A percentile compares a stretch with the other conserved stretches of the same genome.
phyloP scores from a whole-genome alignment of 2,113 vertebrate species.

The Riparia riparia region DNA sequence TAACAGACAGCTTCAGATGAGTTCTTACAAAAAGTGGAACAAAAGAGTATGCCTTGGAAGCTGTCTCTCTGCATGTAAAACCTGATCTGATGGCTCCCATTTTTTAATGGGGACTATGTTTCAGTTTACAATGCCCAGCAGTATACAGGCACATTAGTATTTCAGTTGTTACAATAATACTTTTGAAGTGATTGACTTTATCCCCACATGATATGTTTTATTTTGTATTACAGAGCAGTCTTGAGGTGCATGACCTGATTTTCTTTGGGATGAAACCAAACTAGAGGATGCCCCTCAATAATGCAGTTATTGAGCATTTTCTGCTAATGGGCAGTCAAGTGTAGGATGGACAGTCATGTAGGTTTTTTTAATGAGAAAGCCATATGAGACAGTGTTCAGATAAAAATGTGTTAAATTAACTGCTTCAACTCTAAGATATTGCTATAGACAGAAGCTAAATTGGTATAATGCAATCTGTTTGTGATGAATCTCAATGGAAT shows the following conservation, averaged over 20 bases:
- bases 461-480: neutral
- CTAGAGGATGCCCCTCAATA: neutral
- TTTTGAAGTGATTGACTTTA: neutral
- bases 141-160: neutral
- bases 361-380: neutral
- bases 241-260: neutral
- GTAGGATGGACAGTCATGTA: accelerated
- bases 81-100: neutral
- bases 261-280: neutral
- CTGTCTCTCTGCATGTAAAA: neutral
- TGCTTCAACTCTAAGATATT: neutral
- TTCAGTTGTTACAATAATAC: neutral
- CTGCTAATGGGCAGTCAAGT: neutral
- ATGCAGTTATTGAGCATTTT: neutral
- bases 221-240: neutral
- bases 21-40: neutral
- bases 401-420: neutral
- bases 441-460: neutral
- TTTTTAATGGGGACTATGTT: neutral
- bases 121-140: neutral
- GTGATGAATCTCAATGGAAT: neutral
- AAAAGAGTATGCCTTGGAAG: neutral
- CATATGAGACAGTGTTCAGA: neutral
- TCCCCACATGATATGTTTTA: neutral
- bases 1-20: neutral